Percentiles rank a stretch among this genome's conserved stretches.
These are phyloP conservation scores for Mohoua ochrocephala DNA, from an alignment of 2,113 vertebrate genomes.

Conservation along the genomic window DNA sequence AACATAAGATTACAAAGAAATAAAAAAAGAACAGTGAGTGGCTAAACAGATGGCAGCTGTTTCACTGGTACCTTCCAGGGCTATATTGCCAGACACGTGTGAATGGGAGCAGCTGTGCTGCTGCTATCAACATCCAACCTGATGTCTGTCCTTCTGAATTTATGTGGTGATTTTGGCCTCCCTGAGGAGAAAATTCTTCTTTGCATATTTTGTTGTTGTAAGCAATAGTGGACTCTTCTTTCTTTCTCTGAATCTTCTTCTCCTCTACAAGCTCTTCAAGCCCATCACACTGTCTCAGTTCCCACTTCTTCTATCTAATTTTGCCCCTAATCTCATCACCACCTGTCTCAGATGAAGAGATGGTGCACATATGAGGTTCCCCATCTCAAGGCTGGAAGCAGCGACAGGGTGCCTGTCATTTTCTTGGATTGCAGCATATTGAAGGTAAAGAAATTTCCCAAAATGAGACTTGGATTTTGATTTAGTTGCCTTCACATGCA, in stretches of 20 bases:
- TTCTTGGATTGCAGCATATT: neutral
- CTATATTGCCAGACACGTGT: neutral
- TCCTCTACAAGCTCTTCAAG: neutral
- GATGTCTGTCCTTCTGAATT: neutral
- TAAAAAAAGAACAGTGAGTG: neutral
- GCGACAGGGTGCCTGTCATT: neutral
- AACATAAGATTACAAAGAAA: neutral
- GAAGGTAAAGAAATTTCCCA: neutral
- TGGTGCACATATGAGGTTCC: accelerated
- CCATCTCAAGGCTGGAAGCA: neutral
- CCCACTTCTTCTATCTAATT: neutral
- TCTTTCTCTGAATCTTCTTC: neutral
- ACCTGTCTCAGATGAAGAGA: neutral
- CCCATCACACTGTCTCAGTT: neutral
- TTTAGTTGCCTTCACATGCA: neutral
- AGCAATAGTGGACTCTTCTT: neutral
- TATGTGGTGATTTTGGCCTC: neutral
- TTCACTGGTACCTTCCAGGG: neutral
- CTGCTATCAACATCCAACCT: neutral
- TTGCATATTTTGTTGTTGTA: neutral
- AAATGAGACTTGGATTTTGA: neutral
- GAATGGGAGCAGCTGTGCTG: neutral
- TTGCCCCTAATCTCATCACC: neutral
- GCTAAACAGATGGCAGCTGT: neutral
- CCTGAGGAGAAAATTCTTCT: neutral